Base-by-base conservation (phyloP, 2,888 invertebrate species). In the Lasioglossum marginatum region DNA sequence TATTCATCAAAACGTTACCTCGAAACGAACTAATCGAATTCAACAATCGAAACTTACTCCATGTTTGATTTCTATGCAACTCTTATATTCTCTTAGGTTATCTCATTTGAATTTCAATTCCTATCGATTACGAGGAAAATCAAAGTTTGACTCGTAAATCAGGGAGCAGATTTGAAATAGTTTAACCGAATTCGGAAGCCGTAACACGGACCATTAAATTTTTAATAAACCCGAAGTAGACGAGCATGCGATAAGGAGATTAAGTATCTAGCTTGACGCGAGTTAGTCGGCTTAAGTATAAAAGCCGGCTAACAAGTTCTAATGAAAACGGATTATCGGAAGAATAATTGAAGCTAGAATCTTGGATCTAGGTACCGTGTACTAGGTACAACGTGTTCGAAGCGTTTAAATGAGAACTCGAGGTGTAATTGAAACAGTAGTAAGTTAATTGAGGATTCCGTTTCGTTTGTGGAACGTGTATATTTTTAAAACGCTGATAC, bases 311-410 rank as follows among this genome's bases (percentile, higher is more conserved):
- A 66, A 66, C 34, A 34, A 66, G 34, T 66, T 34, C 34, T 66
- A 66, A 34, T 34, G 66, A 34, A 31, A 34, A 34, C 66, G 66
- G 66, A 66, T 66, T 66, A 66, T 66, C 66, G 66, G 16, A 14
- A 27, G 60, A 60, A 60, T 60, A 60, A 60, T 60, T 60, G 60
- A 60, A 27, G 5, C 4, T 4, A 5, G 27, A 60, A 60, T 60
- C 60, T 60, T 60, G 12, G 60, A 60, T 60, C 60, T 60, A 60
- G 52, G 23, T 23, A 52, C 52, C 19, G 52, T 8, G 23, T n/a
- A n/a, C n/a, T n/a, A n/a, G n/a, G n/a, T n/a, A 23, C 52, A 52
- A 23, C 52, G 52, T 23, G 52, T 52, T 60, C 60, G 60, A 16
- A 60, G 4, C 27, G 60, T 60, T 60, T 60, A 14, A 60, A 60